Conservation (phyloP, 2,888 invertebrate species). For the Molanna angustata region DNA sequence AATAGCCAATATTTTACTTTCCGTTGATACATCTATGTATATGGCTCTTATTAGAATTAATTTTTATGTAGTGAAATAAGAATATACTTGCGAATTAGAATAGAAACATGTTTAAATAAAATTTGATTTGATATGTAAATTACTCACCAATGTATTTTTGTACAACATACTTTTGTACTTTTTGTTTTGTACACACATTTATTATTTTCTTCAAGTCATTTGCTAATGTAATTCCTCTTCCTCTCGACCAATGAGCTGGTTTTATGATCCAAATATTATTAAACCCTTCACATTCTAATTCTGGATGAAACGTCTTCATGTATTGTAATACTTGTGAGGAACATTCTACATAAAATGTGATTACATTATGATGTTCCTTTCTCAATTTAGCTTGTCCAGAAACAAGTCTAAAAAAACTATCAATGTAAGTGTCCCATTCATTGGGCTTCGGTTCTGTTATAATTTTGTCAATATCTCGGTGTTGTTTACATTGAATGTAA, state of each 20-base stretch:
- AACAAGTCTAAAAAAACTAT: constrained; percentile 62
- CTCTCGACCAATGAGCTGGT: constrained; percentile 78
- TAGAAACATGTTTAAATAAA: no score
- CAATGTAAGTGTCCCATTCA: constrained; percentile 68
- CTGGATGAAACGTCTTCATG: constrained; percentile 58
- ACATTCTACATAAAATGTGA: constrained; percentile 44
- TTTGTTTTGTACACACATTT: constrained; percentile 56
- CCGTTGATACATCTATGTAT: no score
- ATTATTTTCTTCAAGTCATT: constrained; percentile 71
- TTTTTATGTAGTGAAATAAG: no score
- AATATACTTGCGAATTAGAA: no score
- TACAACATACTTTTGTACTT: constrained; percentile 67
- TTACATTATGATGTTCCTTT: constrained; percentile 41
- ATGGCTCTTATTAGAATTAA: no score
- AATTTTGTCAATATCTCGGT: constrained; percentile 63
- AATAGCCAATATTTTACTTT: no score
- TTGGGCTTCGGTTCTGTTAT: constrained; percentile 44
- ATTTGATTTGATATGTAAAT: no score
- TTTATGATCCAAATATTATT: constrained; percentile 90
- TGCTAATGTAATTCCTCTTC: constrained; percentile 79
- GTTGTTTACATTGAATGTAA: constrained; percentile 55
- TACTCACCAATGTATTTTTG: constrained; percentile 86
- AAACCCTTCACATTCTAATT: constrained; percentile 70
- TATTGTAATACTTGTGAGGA: constrained; percentile 59
- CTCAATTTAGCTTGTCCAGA: constrained; percentile 56